These are phyloP conservation scores for Zaprionus lachaisei DNA, from an alignment of 1,140 invertebrate species.

Conservation along the genomic window DNA sequence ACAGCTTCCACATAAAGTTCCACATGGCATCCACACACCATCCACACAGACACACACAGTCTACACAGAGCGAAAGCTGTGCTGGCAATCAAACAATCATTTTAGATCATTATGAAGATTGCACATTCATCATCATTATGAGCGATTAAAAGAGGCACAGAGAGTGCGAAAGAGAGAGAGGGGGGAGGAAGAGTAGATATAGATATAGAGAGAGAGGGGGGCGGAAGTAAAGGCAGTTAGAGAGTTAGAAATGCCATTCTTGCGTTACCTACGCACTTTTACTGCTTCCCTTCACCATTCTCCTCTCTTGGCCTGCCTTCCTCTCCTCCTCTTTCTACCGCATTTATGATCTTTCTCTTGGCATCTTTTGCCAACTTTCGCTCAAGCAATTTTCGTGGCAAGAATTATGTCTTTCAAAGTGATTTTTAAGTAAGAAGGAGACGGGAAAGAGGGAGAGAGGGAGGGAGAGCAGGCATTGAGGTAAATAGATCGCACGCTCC, in stretches of 20 bases:
- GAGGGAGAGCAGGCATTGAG: background rate
- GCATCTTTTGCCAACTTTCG: conserved; percentile 59
- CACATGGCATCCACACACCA: background rate
- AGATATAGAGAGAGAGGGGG: too few species aligned
- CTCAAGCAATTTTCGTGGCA: conserved; percentile 31
- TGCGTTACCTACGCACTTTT: conserved; percentile 79
- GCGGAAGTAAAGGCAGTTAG: conserved; percentile 10
- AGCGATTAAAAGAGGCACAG: conserved; percentile 22
- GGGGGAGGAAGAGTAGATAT: background rate
- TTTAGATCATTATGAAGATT: conserved; percentile 63
- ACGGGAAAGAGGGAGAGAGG: background rate
- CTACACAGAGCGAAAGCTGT: conserved; percentile 52
- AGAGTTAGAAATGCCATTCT: conserved; percentile 30
- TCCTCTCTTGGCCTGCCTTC: background rate
- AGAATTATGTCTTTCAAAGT: conserved; percentile 37
- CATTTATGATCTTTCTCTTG: background rate
- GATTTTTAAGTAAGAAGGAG: background rate
- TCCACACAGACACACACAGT: conserved; percentile 5
- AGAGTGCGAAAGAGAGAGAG: background rate
- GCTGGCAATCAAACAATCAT: conserved; percentile 51
- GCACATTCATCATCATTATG: conserved; percentile 78
- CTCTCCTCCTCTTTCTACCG: background rate
- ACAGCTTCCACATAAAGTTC: conserved; percentile 9
- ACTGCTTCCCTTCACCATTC: conserved; percentile 34
- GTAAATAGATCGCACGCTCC: conserved; percentile 68